Base-by-base conservation (phyloP, 2,888 invertebrate species). In the Diadegma fenestrale region DNA sequence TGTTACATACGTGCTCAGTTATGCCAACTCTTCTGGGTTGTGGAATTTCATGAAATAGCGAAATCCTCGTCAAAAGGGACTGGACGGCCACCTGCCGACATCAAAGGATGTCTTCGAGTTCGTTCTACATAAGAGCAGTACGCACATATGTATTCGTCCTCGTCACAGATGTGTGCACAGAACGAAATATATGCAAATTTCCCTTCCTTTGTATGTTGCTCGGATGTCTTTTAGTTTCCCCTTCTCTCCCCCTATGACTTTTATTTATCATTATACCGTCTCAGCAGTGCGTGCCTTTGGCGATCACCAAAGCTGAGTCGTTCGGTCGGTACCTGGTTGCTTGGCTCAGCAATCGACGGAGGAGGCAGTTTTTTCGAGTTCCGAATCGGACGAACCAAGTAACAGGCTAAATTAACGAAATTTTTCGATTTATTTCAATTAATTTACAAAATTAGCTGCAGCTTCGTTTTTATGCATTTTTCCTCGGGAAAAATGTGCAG, bases 11-110 rank as follows among this genome's bases (percentile, higher is more conserved):
- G 26, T 48, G 61, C 64, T 10, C 72, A 64, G 22, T 41, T 63
- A 37, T 63, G 48, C 71, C 19, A 72, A 61, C 75, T 30, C 68
- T 30, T 30, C 86, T 69, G 85, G 80, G 82, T 77, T 86, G 88
- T 86, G 88, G 89, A 88, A 88, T 71, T 37, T 87, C 89, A 88
- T 89, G 88, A 90, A 89, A 90, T 90, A 89, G 90, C 89, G 87
- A 26, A 17, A 90, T 90, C 87, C 89, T 89, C 89, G 87, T 89
- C 89, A 88, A 87, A 87, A 90, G 89, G 88, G 88, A 89, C 87
- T 88, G 89, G 87, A 90, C 90, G 88, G 89, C 89, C 90, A 89
- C 88, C 88, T 88, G 85, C 77, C 22, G 64, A 87, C 89, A 91
- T 91, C 91, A 91, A 91, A 91, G 90, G 84, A 87, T 88, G 84